These are phyloP conservation scores for Ctenoplectra terminalis DNA, from an alignment of 1,140 invertebrate genomes.

Conservation along the genomic window DNA sequence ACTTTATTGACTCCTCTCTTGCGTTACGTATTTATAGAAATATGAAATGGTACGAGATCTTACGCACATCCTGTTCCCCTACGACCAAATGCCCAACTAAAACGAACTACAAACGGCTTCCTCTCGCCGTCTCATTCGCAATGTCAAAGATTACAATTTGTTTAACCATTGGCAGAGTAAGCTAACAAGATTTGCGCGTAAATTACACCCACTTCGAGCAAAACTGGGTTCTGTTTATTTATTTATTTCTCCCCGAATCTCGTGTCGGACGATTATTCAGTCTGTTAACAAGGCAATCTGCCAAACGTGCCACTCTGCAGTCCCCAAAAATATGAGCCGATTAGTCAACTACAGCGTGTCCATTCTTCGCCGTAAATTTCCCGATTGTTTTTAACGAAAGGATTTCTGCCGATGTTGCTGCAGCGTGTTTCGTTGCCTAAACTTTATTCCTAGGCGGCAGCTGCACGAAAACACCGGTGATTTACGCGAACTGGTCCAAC, in stretches of 20 bases:
- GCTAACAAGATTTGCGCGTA: not conserved
- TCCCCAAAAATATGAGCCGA: not conserved
- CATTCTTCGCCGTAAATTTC: not conserved
- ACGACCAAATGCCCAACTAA: too few relatives aligned
- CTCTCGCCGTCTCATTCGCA: not conserved
- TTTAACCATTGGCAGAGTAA: not conserved
- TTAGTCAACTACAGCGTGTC: not conserved
- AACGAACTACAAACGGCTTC: not conserved
- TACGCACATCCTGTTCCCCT: not conserved
- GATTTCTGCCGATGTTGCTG: too few relatives aligned
- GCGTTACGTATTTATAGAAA: constrained; percentile 8
- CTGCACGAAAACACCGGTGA: not conserved
- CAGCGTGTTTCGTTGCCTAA: not conserved
- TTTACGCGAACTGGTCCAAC: not conserved
- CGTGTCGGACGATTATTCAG: not conserved
- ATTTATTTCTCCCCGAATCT: not conserved
- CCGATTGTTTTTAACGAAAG: not conserved
- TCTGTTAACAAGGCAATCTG: not conserved
- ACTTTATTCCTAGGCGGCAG: not conserved
- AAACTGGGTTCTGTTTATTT: not conserved
- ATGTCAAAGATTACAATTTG: not conserved
- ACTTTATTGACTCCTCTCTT: constrained; percentile 13
- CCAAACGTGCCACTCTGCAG: constrained; percentile 25
- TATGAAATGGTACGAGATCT: not conserved
- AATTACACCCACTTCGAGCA: not conserved